Conservation (phyloP, 1,140 invertebrate species). For the Pantala flavescens region DNA sequence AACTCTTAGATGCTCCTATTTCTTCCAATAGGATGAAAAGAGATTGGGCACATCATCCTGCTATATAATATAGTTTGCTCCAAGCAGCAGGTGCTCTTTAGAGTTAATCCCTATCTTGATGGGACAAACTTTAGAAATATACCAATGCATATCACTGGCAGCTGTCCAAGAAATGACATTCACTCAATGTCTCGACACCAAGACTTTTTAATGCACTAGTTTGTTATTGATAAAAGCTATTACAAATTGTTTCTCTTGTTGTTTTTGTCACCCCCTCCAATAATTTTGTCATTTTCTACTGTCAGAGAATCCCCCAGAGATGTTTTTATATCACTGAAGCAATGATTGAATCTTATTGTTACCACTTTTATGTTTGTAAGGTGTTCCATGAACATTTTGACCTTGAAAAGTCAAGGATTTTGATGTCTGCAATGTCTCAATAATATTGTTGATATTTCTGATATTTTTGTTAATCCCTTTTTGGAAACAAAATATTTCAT, state of each 20-base stretch:
- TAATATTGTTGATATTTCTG: constrained; percentile 4
- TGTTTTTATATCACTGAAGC: not conserved
- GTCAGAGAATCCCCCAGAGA: not conserved
- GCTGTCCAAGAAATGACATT: not conserved
- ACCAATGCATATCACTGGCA: constrained; percentile 4
- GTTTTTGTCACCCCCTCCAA: not conserved
- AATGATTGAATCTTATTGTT: not conserved
- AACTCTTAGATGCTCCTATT: not conserved
- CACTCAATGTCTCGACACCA: constrained; percentile 7
- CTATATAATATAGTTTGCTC: not conserved
- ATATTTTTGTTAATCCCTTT: not conserved
- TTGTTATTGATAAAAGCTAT: not conserved
- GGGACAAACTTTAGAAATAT: not conserved
- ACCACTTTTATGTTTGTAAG: not conserved
- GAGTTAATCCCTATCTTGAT: not conserved
- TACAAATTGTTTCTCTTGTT: not conserved
- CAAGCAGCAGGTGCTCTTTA: not conserved
- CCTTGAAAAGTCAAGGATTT: not conserved
- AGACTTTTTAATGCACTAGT: constrained; percentile 7
- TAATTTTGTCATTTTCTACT: not conserved
- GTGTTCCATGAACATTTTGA: not conserved
- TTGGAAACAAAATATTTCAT: constrained; percentile 7
- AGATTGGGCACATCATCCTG: not conserved
- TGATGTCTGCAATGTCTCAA: not conserved
- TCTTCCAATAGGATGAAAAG: not conserved